Percentiles rank a stretch among this genome's conserved stretches.
Evolutionary conservation across 2,113 vertebrate species (phyloP).

Genomic region (Malurus melanocephalus): DNA sequence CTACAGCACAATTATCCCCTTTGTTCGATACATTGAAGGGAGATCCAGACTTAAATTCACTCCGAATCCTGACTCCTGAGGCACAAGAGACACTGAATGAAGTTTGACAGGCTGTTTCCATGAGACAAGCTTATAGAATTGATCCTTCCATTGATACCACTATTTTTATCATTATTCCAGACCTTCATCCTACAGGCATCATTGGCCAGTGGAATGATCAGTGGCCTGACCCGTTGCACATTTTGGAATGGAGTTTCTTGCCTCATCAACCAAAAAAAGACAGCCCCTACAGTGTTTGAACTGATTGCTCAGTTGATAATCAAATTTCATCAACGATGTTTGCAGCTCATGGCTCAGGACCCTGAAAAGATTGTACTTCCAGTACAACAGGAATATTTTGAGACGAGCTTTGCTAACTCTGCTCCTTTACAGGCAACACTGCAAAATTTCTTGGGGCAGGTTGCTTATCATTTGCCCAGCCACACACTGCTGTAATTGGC

Average conservation of each 20-base stretch:
- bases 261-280: too few species aligned
- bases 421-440: too few species aligned
- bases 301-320: too few species aligned
- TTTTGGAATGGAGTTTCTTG: not conserved
- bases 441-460: too few species aligned
- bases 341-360: too few species aligned
- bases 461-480: too few species aligned
- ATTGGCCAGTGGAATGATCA: not conserved
- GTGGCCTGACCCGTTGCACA: not conserved
- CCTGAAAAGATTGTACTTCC: too few species aligned
- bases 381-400: too few species aligned
- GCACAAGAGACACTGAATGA: not conserved
- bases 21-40: not conserved
- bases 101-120: not conserved
- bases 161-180: not conserved
- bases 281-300: too few species aligned
- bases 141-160: not conserved
- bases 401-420: too few species aligned
- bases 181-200: not conserved
- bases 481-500: too few species aligned
- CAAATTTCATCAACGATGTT: too few species aligned
- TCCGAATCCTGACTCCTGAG: not conserved
- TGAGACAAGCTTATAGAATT: not conserved
- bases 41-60: not conserved
- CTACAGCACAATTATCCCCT: not conserved